Conservation (phyloP, 2,888 invertebrate genomes). For the Synanthedon vespiformis region DNA sequence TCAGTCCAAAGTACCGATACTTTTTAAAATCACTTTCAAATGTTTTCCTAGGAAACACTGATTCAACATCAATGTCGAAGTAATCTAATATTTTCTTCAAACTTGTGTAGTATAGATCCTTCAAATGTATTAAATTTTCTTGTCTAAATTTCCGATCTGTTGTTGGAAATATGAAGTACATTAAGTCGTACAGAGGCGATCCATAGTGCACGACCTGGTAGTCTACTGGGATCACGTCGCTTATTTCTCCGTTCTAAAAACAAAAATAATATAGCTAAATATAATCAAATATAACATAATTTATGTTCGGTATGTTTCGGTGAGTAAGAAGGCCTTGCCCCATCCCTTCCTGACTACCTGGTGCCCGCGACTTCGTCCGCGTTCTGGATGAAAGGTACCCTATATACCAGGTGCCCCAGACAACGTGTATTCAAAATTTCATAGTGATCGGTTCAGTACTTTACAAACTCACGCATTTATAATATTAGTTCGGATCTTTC, state of each 20-base stretch:
- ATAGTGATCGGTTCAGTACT: too few relatives aligned
- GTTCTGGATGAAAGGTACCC: too few relatives aligned
- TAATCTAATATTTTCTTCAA: conserved; percentile 21
- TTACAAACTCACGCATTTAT: too few relatives aligned
- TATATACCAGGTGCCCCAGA: too few relatives aligned
- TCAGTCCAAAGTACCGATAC: conserved; percentile 28
- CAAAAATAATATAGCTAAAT: not conserved
- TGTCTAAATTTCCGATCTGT: conserved; percentile 29
- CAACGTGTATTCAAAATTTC: too few relatives aligned
- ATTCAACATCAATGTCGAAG: conserved; percentile 22
- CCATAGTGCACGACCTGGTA: conserved; percentile 30
- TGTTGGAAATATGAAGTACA: conserved; percentile 25
- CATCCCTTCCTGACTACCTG: too few relatives aligned
- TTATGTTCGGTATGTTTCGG: too few relatives aligned
- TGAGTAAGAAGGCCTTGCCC: too few relatives aligned
- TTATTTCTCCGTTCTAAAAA: conserved; percentile 19
- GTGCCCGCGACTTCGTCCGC: too few relatives aligned
- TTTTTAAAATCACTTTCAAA: conserved; percentile 26
- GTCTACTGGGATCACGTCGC: conserved; percentile 27
- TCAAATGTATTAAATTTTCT: conserved; percentile 22
- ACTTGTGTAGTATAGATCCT: conserved; percentile 24
- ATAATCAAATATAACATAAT: too few relatives aligned
- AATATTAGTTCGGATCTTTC: too few relatives aligned
- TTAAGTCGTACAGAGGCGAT: conserved; percentile 26
- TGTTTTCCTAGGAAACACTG: conserved; percentile 20